phyloP scores from a whole-genome alignment of 2,113 vertebrate genomes.

The Sander vitreus region DNA sequence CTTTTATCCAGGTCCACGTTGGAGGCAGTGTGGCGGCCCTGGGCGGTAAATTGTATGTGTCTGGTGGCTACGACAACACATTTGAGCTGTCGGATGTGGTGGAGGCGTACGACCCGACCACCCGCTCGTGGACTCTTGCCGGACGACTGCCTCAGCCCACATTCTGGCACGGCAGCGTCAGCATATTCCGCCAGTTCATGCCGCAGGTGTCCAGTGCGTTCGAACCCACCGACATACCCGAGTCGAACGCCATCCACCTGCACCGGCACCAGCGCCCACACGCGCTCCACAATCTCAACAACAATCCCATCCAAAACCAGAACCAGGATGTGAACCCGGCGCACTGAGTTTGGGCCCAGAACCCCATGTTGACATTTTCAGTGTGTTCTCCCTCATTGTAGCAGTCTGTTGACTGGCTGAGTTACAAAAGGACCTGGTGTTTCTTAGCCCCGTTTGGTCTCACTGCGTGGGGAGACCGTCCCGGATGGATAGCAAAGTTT shows the following conservation, averaged over 20 bases:
- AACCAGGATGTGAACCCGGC: conserved; percentile 87
- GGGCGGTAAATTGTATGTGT: conserved; percentile 94
- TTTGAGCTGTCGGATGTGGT: conserved; percentile 96
- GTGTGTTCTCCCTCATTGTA: conserved; percentile 1
- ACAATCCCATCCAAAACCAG: conserved; percentile 86
- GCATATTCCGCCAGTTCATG: conserved; percentile 99
- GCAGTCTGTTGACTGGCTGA: neutral
- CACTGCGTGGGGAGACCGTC: neutral
- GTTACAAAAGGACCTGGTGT: neutral
- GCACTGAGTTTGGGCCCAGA: conserved; percentile 74
- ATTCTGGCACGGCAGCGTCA: conserved; percentile 99
- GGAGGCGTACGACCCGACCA: conserved; percentile 90
- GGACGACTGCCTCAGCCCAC: conserved; percentile 94
- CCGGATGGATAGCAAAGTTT: neutral
- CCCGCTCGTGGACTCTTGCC: conserved; percentile 85
- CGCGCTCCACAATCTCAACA: conserved; percentile 84
- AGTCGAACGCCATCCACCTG: conserved; percentile 82
- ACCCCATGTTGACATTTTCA: neutral
- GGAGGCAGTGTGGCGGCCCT: conserved; percentile 94
- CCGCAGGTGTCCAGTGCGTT: conserved; percentile 86
- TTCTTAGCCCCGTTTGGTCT: neutral
- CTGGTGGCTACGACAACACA: conserved; percentile 95
- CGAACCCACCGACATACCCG: conserved; percentile 80
- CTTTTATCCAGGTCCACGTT: conserved; percentile 89
- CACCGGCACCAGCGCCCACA: conserved; percentile 84